Conservation (phyloP, 2,113 vertebrate genomes). For the Mustela lutreola region DNA sequence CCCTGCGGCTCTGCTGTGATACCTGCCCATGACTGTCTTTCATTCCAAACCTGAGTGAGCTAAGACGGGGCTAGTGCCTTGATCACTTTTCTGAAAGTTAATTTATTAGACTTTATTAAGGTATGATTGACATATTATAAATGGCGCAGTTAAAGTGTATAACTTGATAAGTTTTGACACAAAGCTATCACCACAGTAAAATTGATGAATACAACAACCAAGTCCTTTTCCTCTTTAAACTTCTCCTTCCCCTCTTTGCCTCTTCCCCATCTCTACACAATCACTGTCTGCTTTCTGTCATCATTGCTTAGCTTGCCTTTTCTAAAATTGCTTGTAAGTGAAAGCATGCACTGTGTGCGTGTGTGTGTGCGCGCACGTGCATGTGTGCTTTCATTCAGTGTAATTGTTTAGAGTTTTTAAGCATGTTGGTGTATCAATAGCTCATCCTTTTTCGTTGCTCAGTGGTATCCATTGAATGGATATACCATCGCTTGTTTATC, state of each 20-base stretch:
- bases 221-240: neutral
- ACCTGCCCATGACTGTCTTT: neutral
- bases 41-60: neutral
- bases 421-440: neutral
- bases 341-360: neutral
- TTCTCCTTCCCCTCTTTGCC: neutral
- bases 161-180: neutral
- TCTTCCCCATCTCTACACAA: neutral
- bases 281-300: neutral
- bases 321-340: neutral
- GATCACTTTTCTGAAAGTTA: neutral
- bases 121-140: neutral
- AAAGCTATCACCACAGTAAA: neutral
- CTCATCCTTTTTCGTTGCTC: neutral
- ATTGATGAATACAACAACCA: neutral
- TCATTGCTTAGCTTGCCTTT: neutral
- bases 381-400: neutral
- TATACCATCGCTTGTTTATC: neutral
- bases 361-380: too few species aligned
- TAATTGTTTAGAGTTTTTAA: conserved; percentile 25
- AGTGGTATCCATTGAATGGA: neutral
- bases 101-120: neutral
- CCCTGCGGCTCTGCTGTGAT: neutral
- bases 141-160: neutral
- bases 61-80: neutral